These are phyloP conservation scores for Rhorus exstirpatorius DNA, from an alignment of 2,888 invertebrate genomes.

Conservation along the genomic window DNA sequence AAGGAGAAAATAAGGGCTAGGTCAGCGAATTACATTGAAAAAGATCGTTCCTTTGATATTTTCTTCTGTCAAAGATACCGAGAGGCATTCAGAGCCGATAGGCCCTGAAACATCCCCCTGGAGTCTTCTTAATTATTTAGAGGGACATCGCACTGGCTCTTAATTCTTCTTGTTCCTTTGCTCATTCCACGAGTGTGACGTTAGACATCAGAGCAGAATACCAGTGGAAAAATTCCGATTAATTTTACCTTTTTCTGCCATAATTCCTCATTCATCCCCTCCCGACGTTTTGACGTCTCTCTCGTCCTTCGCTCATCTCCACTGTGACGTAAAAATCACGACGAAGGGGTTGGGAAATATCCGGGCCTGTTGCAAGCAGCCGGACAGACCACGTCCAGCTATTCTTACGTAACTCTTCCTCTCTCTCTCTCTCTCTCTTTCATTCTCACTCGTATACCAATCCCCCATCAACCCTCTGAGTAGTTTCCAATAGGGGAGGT, in stretches of 20 bases:
- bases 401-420: slow-evolving; percentile 19
- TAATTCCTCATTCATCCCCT: slow-evolving; percentile 1
- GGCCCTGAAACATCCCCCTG: slow-evolving; percentile 10
- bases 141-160: slow-evolving; percentile 11
- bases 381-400: slow-evolving; percentile 17
- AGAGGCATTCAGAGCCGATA: slow-evolving; percentile 2
- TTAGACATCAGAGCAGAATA: slow-evolving; percentile 61
- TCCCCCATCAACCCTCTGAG: slow-evolving; percentile 4
- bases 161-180: background rate
- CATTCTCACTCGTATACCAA: background rate
- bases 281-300: background rate
- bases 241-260: slow-evolving; percentile 30
- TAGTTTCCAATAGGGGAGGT: slow-evolving; percentile 30
- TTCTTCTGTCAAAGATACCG: slow-evolving; percentile 19
- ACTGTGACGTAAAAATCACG: slow-evolving; percentile 48
- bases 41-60: slow-evolving; percentile 15
- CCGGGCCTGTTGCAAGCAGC: slow-evolving; percentile 19
- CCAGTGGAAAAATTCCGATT: slow-evolving; percentile 57
- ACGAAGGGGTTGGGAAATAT: slow-evolving; percentile 50
- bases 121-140: slow-evolving; percentile 59
- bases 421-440: background rate
- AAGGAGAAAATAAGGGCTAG: background rate
- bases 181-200: slow-evolving; percentile 17
- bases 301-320: background rate
- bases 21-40: background rate